Conservation (phyloP, 2,113 vertebrate species). For the Saccopteryx leptura region DNA sequence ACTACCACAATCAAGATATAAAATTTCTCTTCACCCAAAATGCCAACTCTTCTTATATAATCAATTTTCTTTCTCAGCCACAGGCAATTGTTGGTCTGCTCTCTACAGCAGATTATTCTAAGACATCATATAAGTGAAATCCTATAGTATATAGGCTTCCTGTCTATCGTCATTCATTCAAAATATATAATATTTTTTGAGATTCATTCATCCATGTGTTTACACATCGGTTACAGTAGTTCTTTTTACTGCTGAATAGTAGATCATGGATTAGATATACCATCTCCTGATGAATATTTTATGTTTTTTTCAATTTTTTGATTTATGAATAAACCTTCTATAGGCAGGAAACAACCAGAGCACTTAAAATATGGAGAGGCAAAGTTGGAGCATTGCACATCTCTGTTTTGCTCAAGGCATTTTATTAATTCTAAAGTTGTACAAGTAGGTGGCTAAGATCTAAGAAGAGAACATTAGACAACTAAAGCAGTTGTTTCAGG, state of each 20-base stretch:
- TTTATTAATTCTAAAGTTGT: background rate
- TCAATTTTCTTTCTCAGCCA: background rate
- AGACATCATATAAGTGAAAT: background rate
- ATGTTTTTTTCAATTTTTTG: background rate
- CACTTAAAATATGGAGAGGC: background rate
- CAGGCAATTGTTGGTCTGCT: background rate
- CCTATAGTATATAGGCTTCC: background rate
- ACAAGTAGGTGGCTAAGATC: background rate
- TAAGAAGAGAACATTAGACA: background rate
- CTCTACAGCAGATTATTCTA: background rate
- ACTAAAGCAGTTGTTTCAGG: background rate
- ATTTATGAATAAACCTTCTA: background rate
- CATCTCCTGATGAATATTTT: background rate
- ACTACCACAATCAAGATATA: background rate
- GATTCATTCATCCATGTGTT: background rate
- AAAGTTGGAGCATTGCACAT: background rate
- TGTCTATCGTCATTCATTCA: background rate
- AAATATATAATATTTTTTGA: background rate
- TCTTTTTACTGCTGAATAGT: background rate
- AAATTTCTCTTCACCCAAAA: background rate
- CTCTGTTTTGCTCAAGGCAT: background rate
- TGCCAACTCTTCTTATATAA: background rate
- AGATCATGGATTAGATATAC: background rate
- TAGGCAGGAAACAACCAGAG: background rate
- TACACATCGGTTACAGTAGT: background rate